Conservation (phyloP, 1,140 invertebrate genomes). For the Drosophila arizonae region DNA sequence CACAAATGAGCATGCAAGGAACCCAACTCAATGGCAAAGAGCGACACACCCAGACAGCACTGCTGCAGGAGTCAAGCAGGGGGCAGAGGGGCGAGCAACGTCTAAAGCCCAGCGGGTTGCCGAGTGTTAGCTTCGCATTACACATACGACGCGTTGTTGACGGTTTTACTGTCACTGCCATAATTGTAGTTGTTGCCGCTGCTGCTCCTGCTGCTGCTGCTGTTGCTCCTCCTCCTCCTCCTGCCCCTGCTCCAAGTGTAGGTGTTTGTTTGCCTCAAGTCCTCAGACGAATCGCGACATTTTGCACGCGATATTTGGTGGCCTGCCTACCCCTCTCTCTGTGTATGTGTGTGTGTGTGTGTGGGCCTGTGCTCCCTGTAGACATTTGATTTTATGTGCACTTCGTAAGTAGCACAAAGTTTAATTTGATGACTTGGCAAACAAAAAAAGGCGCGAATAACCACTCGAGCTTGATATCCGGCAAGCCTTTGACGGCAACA, state of each 20-base stretch:
- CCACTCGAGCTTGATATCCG: conserved; percentile 9
- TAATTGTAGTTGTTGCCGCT: conserved; percentile 39
- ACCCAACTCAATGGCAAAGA: conserved; percentile 59
- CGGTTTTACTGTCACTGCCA: conserved; percentile 61
- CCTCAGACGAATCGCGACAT: conserved; percentile 41
- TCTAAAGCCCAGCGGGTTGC: conserved; percentile 16
- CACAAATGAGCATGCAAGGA: conserved; percentile 78
- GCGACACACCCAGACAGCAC: conserved; percentile 24
- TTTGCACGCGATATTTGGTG: conserved; percentile 39
- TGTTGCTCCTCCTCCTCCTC: neutral
- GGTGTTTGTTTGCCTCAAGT: conserved; percentile 65
- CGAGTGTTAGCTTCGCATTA: conserved; percentile 45
- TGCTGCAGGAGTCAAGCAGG: neutral
- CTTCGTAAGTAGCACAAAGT: conserved; percentile 38
- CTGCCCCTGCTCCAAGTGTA: conserved; percentile 33
- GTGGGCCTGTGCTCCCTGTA: neutral
- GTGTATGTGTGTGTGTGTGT: too few species aligned
- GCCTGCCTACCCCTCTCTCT: too few species aligned
- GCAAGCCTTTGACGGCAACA: neutral
- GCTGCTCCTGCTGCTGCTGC: conserved; percentile 6
- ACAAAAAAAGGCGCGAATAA: conserved; percentile 14
- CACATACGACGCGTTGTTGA: conserved; percentile 67
- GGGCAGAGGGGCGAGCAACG: neutral
- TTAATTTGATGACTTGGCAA: conserved; percentile 48
- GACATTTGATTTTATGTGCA: conserved; percentile 44